Evolutionary conservation across 2,888 invertebrate species (phyloP), one percentile per base, ranked within the genome.

Genomic region (Cryptus armator): DNA sequence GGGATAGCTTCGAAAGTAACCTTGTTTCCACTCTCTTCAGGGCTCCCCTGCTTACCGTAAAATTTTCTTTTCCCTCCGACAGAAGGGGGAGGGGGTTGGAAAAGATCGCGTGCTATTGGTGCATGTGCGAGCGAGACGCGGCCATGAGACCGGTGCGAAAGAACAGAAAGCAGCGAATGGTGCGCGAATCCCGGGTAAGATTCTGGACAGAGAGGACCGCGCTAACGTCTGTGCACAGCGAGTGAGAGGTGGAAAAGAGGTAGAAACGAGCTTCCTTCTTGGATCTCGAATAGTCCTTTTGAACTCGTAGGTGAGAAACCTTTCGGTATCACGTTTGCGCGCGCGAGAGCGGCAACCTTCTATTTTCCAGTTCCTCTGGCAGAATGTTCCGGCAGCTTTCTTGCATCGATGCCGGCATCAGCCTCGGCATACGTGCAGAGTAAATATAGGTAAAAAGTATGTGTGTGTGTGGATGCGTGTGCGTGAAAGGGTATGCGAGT

Each of bases 11-110:
- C 62, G 68, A 81, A 74, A 84, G 72, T 77, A 84, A 84, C 81
- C 84, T 84, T 81, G 84, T 84, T 84, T 81, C 68, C 81, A 53
- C 72, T 80, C 44, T 66, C 46, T 66, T 83, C 80, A 81, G 72
- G 62, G 74, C 72, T 84, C 84, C 77, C 84, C 72, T 51, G 84
- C 68, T 84, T 68, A 81, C 84, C 77, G 81, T 81, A 64, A 74
- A 84, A 84, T 74, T 84, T 81, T 84, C 77, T 72, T 77, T 77
- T 81, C 67, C 77, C 72, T 77, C 62, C 77, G 53, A 74, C 70
- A 64, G 48, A 37, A 37, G 37, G 37, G 37, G 37, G 37, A 37
- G 7, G 37, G 37, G 6, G 6, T 37, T 37, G 37, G 37, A 37
- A 81, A 81, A 62, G 29, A 75, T 81, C 77, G 81, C 77, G 77